phyloP scores from a whole-genome alignment of 2,113 vertebrate species.

The Sorex araneus region DNA sequence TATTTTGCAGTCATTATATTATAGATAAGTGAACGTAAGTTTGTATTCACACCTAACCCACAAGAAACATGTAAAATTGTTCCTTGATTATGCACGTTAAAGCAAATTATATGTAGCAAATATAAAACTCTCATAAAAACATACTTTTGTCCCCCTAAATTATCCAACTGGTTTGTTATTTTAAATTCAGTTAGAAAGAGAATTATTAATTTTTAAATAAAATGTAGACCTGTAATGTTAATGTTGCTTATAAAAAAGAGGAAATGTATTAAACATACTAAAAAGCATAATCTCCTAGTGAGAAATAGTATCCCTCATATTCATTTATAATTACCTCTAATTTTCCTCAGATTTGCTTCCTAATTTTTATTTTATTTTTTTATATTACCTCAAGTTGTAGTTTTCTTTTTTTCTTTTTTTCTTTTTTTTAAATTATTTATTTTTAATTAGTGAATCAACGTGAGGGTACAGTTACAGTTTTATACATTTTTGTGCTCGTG shows the following conservation, averaged over 20 bases:
- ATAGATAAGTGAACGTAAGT: slow-evolving; percentile 3
- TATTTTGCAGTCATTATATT: background rate
- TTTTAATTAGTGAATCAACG: no score
- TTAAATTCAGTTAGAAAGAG: background rate
- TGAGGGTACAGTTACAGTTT: no score
- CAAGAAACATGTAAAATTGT: background rate
- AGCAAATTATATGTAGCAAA: background rate
- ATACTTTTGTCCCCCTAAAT: background rate
- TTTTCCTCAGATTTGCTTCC: slow-evolving; percentile 24
- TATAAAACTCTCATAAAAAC: slow-evolving; percentile 23
- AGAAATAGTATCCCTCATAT: background rate
- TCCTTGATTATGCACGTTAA: background rate
- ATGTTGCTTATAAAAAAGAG: background rate
- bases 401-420: no score
- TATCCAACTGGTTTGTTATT: background rate
- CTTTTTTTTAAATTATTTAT: no score
- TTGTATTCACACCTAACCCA: background rate
- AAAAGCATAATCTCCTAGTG: background rate
- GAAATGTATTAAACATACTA: background rate
- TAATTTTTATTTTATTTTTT: slow-evolving; percentile 8
- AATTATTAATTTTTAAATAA: slow-evolving; percentile 16
- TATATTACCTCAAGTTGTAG: no score
- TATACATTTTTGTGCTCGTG: no score
- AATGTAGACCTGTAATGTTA: background rate
- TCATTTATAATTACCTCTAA: background rate